These are phyloP conservation scores for Imbricaverruca yamaguchii DNA, from an alignment of 2,888 invertebrate genomes.

Conservation along the genomic window DNA sequence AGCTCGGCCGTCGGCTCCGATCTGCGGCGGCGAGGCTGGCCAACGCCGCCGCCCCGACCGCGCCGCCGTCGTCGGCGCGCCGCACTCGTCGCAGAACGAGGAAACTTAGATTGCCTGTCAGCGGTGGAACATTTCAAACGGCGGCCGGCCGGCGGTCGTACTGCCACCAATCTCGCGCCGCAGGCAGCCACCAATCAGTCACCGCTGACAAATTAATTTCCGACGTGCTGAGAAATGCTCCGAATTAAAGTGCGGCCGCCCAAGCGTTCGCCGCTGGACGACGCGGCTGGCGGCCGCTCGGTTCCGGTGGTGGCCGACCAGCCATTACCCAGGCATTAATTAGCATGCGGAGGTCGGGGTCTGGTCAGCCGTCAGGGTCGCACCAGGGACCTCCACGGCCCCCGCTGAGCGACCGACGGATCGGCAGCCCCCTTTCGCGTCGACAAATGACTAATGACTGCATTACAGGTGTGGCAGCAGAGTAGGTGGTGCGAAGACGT, in stretches of 20 bases:
- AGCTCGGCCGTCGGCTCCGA: neutral
- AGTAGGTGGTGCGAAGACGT: neutral
- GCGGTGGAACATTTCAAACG: neutral
- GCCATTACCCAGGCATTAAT: neutral
- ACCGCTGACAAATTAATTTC: conserved; percentile 21
- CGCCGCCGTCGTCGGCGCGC: neutral
- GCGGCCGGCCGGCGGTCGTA: neutral
- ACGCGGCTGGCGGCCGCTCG: neutral
- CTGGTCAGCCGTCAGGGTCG: neutral
- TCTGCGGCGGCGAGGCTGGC: neutral
- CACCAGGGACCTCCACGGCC: neutral
- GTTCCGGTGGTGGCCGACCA: neutral
- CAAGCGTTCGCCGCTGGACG: neutral
- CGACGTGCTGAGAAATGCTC: neutral
- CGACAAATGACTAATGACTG: conserved; percentile 5
- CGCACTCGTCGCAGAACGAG: neutral
- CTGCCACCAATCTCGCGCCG: neutral
- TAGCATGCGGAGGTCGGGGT: neutral
- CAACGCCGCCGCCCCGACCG: neutral
- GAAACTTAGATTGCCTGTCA: conserved; percentile 7
- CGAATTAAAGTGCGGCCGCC: neutral
- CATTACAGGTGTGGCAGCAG: neutral
- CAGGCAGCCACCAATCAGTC: neutral
- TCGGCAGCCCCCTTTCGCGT: neutral
- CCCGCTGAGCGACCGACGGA: conserved; percentile 1